Base-by-base conservation (phyloP, 2,113 vertebrate species). In the Silurus asotus region DNA sequence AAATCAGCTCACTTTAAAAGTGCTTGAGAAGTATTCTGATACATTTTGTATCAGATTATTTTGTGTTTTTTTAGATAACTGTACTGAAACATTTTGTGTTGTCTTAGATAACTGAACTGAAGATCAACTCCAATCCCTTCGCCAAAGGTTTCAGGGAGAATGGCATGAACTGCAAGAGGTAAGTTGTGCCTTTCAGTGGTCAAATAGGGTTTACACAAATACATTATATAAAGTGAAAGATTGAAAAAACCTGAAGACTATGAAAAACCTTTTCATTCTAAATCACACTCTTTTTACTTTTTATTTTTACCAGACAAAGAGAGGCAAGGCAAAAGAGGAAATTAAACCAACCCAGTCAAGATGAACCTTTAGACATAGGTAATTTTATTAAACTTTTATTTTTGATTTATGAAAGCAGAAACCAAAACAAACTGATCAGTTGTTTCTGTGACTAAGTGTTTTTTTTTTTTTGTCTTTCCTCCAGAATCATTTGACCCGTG, bases 151-250 rank as follows among this genome's bases (percentile, higher is more conserved):
- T 95, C 89, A 85, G 94, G 62, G 94, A 95, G 6, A 92, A 94
- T 5, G 94, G 94, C 85, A 94, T 94, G 94, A 95, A 95, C 93
- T 92, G 92, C 91, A 96, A 95, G 90, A 94, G 90, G 95, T 95
- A 93, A 91, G 76, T 84, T 49, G 20, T 37, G 0, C 14, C 13
- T 69, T 8, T 25, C 81, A 49, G 28, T 51, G 5, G 53, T 19
- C 8, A 74, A 81, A 8, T 8, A 37, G 6, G 4, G 3, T 19
- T 53, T 53, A 11, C 53, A 20, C 15, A 48, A 72, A 10, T 10
- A 61, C 9, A 53, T 72, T 37, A 37, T 2, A 37, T 37, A 37
- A 37, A 37, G 37, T 37, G 37, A 37, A 37, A 37, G 37, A 37
- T 37, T 37, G 1, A 37, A 37, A 37, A 37, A 37, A 37, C 37